Percentiles rank a stretch among this genome's conserved stretches.
phyloP scores from a whole-genome alignment of 2,888 invertebrate genomes.

The Phytoseiulus persimilis region DNA sequence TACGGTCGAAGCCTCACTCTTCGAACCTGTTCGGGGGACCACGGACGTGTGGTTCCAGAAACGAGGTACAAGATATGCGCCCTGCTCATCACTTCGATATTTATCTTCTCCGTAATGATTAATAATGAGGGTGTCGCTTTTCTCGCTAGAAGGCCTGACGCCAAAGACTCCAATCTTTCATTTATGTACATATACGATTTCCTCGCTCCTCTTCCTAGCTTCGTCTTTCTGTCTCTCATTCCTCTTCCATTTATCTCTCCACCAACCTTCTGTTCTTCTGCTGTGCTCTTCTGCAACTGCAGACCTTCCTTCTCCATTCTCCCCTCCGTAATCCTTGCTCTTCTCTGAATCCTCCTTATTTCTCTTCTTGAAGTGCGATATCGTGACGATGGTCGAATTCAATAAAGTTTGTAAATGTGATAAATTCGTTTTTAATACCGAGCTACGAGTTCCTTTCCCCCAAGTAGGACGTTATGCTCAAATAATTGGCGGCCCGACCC shows the following conservation, averaged over 20 bases:
- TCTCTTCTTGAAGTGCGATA: neutral
- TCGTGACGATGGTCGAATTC: neutral
- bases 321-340: neutral
- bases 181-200: conserved; percentile 29
- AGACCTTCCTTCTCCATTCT: neutral
- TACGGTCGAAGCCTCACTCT: conserved; percentile 10
- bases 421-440: neutral
- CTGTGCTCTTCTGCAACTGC: neutral
- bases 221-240: neutral
- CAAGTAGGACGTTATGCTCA: too few species aligned
- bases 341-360: neutral
- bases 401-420: neutral
- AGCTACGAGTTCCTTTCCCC: too few species aligned
- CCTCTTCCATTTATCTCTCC: neutral
- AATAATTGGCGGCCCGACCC: too few species aligned
- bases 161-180: conserved; percentile 21
- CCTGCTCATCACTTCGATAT: conserved; percentile 34
- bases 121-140: conserved; percentile 36
- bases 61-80: neutral
- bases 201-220: neutral
- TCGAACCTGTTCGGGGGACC: neutral
- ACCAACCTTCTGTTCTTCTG: neutral
- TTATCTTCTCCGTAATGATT: conserved; percentile 22
- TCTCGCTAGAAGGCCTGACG: neutral
- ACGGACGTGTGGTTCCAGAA: neutral